Conservation (phyloP, 1,140 invertebrate species). For the Pogonognathellus flavescens region DNA sequence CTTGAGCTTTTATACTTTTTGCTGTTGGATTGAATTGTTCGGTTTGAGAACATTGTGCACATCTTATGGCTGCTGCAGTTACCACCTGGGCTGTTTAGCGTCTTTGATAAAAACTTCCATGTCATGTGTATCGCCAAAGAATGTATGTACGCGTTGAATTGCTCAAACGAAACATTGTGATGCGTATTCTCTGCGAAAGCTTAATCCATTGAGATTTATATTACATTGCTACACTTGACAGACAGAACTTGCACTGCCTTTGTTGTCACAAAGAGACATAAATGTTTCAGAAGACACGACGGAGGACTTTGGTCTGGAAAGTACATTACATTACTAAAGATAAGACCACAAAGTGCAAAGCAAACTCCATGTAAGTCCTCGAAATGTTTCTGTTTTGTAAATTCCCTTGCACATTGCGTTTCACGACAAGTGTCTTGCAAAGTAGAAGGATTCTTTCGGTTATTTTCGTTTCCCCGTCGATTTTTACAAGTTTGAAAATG, state of each 20-base stretch:
- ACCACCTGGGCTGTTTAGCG: not conserved
- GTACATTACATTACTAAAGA: slow-evolving; percentile 40
- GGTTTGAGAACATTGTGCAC: not conserved
- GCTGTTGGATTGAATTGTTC: slow-evolving; percentile 20
- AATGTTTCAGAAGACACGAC: slow-evolving; percentile 15
- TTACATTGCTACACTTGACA: slow-evolving; percentile 35
- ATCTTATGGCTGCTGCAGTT: not conserved
- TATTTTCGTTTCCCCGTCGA: not conserved
- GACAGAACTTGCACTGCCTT: slow-evolving; percentile 8
- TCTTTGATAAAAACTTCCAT: not conserved
- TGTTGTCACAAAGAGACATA: slow-evolving; percentile 41
- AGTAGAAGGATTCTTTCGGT: not conserved
- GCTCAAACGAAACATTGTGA: not conserved
- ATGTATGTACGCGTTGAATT: not conserved
- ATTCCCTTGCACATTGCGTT: not conserved
- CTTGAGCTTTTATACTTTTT: slow-evolving; percentile 20
- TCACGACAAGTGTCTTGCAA: no score
- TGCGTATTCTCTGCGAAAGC: slow-evolving; percentile 1
- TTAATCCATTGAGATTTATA: slow-evolving; percentile 38
- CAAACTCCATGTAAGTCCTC: slow-evolving; percentile 8
- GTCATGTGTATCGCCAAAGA: no score
- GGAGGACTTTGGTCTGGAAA: slow-evolving; percentile 32
- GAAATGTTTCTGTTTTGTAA: not conserved
- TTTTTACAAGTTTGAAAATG: not conserved
- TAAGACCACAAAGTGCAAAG: slow-evolving; percentile 44